Evolutionary conservation across 2,888 invertebrate genomes (phyloP).

Genomic region (Pollenia amentaria): DNA sequence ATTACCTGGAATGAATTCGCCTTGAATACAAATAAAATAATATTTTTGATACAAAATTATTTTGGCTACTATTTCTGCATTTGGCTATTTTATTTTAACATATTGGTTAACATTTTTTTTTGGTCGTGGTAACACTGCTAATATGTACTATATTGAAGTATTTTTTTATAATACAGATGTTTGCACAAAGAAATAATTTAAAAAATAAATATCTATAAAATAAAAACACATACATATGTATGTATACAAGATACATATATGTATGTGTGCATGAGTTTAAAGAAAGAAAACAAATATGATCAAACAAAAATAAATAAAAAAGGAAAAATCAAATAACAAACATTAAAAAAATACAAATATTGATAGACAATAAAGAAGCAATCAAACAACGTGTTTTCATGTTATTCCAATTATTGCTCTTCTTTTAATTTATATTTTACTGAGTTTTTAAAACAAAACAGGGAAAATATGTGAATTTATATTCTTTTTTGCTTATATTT

Average conservation of each 20-base stretch:
- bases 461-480: not conserved
- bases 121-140: too few relatives aligned
- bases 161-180: constrained; percentile 33
- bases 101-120: too few relatives aligned
- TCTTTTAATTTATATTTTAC: constrained; percentile 44
- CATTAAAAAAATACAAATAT: constrained; percentile 37
- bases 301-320: constrained; percentile 25
- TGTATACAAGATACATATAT: not conserved
- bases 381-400: constrained; percentile 62
- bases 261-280: not conserved
- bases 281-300: constrained; percentile 29
- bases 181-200: constrained; percentile 7
- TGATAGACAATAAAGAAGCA: constrained; percentile 44
- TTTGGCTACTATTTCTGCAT: too few relatives aligned
- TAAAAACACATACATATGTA: not conserved
- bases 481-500: constrained; percentile 39
- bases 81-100: too few relatives aligned
- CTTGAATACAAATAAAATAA: too few relatives aligned
- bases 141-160: constrained; percentile 49
- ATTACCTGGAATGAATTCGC: too few relatives aligned
- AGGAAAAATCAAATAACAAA: constrained; percentile 15
- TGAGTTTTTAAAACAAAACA: constrained; percentile 30
- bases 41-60: too few relatives aligned
- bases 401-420: constrained; percentile 44
- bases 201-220: constrained; percentile 3